Evolutionary conservation across 2,113 vertebrate genomes (phyloP).

Genomic region (Calonectris borealis): DNA sequence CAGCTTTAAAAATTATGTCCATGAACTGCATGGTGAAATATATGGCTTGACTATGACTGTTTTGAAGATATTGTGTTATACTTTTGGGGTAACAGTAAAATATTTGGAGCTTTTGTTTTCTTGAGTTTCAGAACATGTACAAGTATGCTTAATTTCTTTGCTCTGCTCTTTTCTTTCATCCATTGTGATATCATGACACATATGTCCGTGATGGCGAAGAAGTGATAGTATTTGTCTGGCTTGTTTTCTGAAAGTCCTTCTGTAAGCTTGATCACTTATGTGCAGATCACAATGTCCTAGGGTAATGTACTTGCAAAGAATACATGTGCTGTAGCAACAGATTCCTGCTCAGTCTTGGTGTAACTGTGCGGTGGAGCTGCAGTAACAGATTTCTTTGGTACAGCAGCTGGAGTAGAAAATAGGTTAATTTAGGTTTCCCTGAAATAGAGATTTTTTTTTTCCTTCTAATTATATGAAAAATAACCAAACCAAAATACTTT

Average conservation of each 20-base stretch:
- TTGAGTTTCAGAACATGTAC: not conserved
- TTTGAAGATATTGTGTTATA: not conserved
- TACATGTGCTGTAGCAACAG: not conserved
- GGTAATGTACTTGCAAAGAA: not conserved
- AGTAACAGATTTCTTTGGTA: not conserved
- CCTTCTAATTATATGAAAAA: not conserved
- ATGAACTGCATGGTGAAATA: not conserved
- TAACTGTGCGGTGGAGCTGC: not conserved
- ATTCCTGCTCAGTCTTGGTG: not conserved
- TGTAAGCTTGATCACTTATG: not conserved
- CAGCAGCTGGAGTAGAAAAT: not conserved
- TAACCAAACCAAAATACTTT: not conserved
- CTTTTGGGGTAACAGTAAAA: not conserved
- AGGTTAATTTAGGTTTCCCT: not conserved
- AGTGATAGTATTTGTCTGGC: not conserved
- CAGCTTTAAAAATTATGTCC: not conserved
- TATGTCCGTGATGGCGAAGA: not conserved
- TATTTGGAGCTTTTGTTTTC: not conserved
- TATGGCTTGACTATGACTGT: not conserved
- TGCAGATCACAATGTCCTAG: not conserved
- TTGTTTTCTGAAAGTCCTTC: not conserved
- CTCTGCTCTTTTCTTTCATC: not conserved
- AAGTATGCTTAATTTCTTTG: not conserved
- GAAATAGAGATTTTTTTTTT: not conserved
- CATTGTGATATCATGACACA: not conserved